phyloP scores from a whole-genome alignment of 2,888 invertebrate genomes.

The Drosophila eohydei region DNA sequence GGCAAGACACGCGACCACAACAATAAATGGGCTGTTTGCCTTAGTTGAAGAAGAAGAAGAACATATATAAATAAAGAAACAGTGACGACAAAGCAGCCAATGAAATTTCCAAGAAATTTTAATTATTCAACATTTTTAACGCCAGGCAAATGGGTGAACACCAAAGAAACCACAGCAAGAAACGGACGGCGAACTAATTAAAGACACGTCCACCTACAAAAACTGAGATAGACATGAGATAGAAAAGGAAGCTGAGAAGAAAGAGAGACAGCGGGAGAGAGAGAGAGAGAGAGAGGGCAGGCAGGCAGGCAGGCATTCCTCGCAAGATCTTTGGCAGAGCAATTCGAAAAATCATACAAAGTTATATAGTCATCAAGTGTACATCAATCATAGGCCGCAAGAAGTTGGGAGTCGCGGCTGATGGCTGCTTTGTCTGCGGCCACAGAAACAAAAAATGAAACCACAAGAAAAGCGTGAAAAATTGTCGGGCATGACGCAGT shows the following conservation, averaged over 20 bases:
- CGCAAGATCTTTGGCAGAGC: slow-evolving; percentile 21
- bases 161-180: slow-evolving; percentile 35
- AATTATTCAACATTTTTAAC: slow-evolving; percentile 79
- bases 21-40: slow-evolving; percentile 48
- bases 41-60: slow-evolving; percentile 12
- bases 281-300: not conserved
- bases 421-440: slow-evolving; percentile 55
- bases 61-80: slow-evolving; percentile 15
- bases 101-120: slow-evolving; percentile 77
- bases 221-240: slow-evolving; percentile 4
- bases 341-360: slow-evolving; percentile 74
- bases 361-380: slow-evolving; percentile 82
- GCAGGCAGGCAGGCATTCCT: slow-evolving; percentile 2
- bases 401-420: slow-evolving; percentile 36
- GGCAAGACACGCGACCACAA: slow-evolving; percentile 63
- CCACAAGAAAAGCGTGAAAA: slow-evolving; percentile 78
- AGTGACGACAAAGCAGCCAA: slow-evolving; percentile 60
- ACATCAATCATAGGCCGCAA: slow-evolving; percentile 81
- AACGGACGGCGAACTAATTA: slow-evolving; percentile 71
- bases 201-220: slow-evolving; percentile 79
- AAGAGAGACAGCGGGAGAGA: not conserved
- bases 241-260: slow-evolving; percentile 2
- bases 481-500: slow-evolving; percentile 77
- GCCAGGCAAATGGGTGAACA: slow-evolving; percentile 67
- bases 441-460: slow-evolving; percentile 14